These are phyloP conservation scores for Papilio protenor DNA, from an alignment of 2,888 invertebrate genomes.

Conservation along the genomic window DNA sequence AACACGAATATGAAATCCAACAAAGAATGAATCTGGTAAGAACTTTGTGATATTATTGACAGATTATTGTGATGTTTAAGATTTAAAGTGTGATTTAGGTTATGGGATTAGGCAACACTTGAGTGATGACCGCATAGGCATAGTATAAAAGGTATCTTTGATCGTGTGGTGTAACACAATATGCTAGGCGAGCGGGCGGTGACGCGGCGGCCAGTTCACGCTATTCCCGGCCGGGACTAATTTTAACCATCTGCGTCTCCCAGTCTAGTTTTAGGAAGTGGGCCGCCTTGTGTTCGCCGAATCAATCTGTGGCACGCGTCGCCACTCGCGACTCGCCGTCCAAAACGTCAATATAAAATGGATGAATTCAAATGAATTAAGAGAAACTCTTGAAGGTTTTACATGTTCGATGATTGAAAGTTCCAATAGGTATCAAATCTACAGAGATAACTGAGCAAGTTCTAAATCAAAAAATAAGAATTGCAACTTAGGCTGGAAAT, in stretches of 20 bases:
- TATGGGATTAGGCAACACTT: constrained; percentile 2
- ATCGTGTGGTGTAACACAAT: constrained; percentile 78
- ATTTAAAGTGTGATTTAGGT: background rate
- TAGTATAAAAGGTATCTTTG: constrained; percentile 46
- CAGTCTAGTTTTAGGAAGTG: constrained; percentile 83
- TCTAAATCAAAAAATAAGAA: background rate
- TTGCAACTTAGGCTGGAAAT: background rate
- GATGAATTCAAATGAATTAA: constrained; percentile 9
- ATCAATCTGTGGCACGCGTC: constrained; percentile 60
- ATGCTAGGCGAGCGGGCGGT: constrained; percentile 70
- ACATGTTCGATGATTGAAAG: background rate
- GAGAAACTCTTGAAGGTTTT: background rate
- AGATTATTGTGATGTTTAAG: background rate
- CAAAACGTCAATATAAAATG: constrained; percentile 45
- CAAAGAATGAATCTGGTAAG: background rate
- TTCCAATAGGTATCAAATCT: background rate
- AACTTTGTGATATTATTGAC: background rate
- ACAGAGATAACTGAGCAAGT: background rate
- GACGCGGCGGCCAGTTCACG: constrained; percentile 73
- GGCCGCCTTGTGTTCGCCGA: constrained; percentile 72
- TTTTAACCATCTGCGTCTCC: constrained; percentile 84
- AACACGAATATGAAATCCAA: background rate
- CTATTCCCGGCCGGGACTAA: constrained; percentile 82
- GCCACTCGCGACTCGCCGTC: constrained; percentile 44
- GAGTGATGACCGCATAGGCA: background rate